Evolutionary conservation across 2,113 vertebrate species (phyloP).

Genomic region (Gnathonemus longibarbis): DNA sequence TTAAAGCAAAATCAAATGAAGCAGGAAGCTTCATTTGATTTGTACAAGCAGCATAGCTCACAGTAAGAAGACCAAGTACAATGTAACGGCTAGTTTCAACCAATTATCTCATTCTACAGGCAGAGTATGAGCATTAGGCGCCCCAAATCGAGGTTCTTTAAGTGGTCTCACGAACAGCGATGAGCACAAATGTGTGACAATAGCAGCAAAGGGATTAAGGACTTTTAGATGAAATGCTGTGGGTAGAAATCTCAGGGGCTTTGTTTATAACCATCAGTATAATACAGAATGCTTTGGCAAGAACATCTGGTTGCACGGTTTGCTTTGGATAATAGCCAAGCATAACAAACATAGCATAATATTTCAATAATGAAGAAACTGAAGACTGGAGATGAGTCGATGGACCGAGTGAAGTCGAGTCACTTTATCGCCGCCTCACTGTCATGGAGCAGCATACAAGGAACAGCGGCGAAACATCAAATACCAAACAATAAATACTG

Average conservation of each 20-base stretch:
- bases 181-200: background rate
- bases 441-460: background rate
- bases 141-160: background rate
- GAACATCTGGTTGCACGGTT: background rate
- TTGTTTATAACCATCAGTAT: background rate
- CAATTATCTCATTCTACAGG: background rate
- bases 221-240: background rate
- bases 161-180: background rate
- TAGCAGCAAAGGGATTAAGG: background rate
- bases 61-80: background rate
- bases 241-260: background rate
- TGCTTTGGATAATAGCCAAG: background rate
- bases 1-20: background rate
- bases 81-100: background rate
- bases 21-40: background rate
- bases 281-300: background rate
- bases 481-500: background rate
- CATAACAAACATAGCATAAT: background rate
- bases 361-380: background rate
- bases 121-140: background rate
- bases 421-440: background rate
- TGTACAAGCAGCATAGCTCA: background rate
- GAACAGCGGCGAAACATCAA: background rate
- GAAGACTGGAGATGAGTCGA: background rate
- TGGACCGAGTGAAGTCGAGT: background rate